Base-by-base conservation (phyloP, 2,888 invertebrate genomes). In the Rhamnusium bicolor region DNA sequence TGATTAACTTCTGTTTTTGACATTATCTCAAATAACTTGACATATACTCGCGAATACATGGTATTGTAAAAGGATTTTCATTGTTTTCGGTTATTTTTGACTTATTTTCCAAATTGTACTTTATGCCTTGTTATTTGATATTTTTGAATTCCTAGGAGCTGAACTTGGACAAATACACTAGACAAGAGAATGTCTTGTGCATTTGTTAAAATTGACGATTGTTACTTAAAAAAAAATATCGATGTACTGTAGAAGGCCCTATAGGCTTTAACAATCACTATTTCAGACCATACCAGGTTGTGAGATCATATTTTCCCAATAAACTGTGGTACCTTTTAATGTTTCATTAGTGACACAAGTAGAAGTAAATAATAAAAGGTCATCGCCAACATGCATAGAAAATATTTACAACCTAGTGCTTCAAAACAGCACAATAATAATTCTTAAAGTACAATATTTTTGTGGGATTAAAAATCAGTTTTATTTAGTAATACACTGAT, bases 231-330 rank as follows among this genome's bases (percentile, higher is more conserved):
- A 76, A 76, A 76, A 79, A 80, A 80, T 80, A 80, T 81, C 69
- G 74, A 79, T 83, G 81, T 83, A 80, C 80, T 73, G 78, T 81
- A 79, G 78, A 54, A 62, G 71, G 80, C 79, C 77, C 78, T 72
- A 78, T 80, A 79, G 84, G 84, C 83, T 83, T 83, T 80, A 80
- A 85, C 83, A 85, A 85, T 85, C 86, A 85, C 79, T 75, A 76
- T 80, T 81, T 79, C 82, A 83, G 85, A 86, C 86, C 85, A 85
- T 84, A 83, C 79, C 80, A 85, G 86, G 87, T 87, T 87, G 87
- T 87, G 87, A 87, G 84, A 83, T 84, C 79, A 40, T 80, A 83
- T 83, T 75, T 76, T 75, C 69, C 53, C 65, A 65, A 65, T 53
- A 29, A 40, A 65, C 51, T 65, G 21, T 65, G 51, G 65, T 65